phyloP scores from a whole-genome alignment of 1,140 invertebrate genomes.

The Nebria ingens region DNA sequence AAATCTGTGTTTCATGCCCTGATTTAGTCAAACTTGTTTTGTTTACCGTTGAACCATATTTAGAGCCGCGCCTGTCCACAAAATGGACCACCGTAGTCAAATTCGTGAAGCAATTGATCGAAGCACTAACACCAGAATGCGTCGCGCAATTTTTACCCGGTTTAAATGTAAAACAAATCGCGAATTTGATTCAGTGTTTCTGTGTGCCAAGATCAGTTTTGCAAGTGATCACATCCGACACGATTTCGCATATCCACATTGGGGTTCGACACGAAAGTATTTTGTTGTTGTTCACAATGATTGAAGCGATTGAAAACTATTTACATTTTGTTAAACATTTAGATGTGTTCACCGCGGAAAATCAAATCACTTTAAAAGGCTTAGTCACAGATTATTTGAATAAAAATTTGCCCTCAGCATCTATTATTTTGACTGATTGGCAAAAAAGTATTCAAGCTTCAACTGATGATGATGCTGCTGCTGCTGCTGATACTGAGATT shows the following conservation, averaged over 20 bases:
- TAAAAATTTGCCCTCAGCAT: conserved; percentile 42
- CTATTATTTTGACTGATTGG: conserved; percentile 39
- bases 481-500: conserved; percentile 19
- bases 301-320: conserved; percentile 36
- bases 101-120: conserved; percentile 42
- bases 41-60: conserved; percentile 41
- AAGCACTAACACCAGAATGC: conserved; percentile 35
- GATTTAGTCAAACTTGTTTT: conserved; percentile 58
- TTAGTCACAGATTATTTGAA: conserved; percentile 37
- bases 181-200: conserved; percentile 39
- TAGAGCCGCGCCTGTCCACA: conserved; percentile 45
- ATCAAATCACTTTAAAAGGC: conserved; percentile 33
- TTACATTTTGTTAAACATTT: conserved; percentile 30
- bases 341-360: conserved; percentile 15
- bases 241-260: conserved; percentile 31
- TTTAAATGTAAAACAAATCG: conserved; percentile 28
- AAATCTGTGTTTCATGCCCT: conserved; percentile 56
- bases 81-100: conserved; percentile 45
- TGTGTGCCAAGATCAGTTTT: conserved; percentile 39
- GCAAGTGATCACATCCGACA: conserved; percentile 34
- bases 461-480: conserved; percentile 18
- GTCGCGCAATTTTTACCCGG: conserved; percentile 22
- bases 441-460: conserved; percentile 29
- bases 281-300: conserved; percentile 38
- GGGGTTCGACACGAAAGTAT: conserved; percentile 37